These are phyloP conservation scores for Odontophorus gujanensis DNA, from an alignment of 2,113 vertebrate genomes.

Conservation along the genomic window DNA sequence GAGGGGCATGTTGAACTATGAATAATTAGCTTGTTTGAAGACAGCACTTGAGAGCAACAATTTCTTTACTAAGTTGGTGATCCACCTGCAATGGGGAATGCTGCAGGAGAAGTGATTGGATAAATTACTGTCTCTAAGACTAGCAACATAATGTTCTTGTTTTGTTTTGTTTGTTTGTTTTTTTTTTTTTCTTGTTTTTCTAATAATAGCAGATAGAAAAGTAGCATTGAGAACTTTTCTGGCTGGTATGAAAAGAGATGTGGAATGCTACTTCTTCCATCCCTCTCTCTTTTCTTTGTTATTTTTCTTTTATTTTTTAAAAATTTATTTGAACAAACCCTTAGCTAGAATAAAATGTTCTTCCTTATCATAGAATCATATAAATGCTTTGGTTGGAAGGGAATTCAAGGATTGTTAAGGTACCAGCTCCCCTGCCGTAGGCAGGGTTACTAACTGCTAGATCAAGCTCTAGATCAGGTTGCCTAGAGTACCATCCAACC, in stretches of 20 bases:
- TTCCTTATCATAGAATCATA: neutral
- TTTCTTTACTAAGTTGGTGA: neutral
- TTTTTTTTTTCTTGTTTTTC: too few relatives aligned
- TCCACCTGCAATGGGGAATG: neutral
- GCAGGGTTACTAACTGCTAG: too few relatives aligned
- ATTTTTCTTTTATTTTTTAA: neutral
- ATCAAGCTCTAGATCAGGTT: too few relatives aligned
- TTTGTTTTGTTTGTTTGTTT: too few relatives aligned
- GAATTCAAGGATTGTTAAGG: too few relatives aligned
- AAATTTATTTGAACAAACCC: neutral
- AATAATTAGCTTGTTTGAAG: conserved; percentile 29
- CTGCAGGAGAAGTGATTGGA: neutral
- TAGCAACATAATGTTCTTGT: neutral
- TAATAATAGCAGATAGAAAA: neutral
- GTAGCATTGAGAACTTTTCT: neutral
- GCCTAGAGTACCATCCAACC: too few relatives aligned
- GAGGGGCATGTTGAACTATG: neutral
- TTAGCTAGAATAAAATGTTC: neutral
- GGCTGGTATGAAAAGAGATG: neutral
- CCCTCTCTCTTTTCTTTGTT: too few relatives aligned
- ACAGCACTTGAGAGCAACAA: neutral
- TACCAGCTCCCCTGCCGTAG: too few relatives aligned
- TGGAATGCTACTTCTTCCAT: neutral
- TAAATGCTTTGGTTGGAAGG: too few relatives aligned
- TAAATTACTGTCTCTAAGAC: conserved; percentile 19